These are phyloP conservation scores for Meloidogyne chitwoodi DNA, from an alignment of 1,140 invertebrate genomes.

Conservation along the genomic window DNA sequence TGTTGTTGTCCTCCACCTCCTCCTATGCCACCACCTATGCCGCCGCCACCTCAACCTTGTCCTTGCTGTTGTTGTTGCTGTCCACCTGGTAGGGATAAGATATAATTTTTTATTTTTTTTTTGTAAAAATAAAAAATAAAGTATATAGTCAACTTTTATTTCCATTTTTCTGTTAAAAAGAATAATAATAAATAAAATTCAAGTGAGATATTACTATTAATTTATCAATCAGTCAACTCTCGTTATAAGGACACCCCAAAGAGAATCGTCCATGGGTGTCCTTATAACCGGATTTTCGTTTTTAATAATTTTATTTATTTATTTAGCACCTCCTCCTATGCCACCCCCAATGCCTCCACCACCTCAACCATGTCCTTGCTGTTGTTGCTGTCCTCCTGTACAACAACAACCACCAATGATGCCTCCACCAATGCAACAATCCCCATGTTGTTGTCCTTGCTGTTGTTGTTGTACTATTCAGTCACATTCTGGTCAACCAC, in stretches of 20 bases:
- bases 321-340: not conserved
- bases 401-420: not conserved
- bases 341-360: not conserved
- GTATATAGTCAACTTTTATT: too few relatives aligned
- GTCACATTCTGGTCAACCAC: not conserved
- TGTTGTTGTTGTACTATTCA: conserved; percentile 18
- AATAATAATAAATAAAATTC: too few relatives aligned
- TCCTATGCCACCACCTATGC: not conserved
- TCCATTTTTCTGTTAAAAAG: not conserved
- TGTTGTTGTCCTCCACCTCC: conserved; percentile 14
- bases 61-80: conserved; percentile 20
- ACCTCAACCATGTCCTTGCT: not conserved
- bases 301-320: not conserved
- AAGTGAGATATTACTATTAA: too few relatives aligned
- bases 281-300: too few relatives aligned
- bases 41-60: conserved; percentile 4
- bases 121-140: too few relatives aligned
- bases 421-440: not conserved
- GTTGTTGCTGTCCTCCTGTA: not conserved
- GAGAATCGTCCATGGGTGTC: too few relatives aligned
- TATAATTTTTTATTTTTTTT: too few relatives aligned
- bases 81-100: not conserved
- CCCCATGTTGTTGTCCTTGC: conserved; percentile 13
- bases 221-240: too few relatives aligned
- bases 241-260: too few relatives aligned